phyloP scores from a whole-genome alignment of 2,797 vertebrate species.

The Otolemur crassicaudatus region DNA sequence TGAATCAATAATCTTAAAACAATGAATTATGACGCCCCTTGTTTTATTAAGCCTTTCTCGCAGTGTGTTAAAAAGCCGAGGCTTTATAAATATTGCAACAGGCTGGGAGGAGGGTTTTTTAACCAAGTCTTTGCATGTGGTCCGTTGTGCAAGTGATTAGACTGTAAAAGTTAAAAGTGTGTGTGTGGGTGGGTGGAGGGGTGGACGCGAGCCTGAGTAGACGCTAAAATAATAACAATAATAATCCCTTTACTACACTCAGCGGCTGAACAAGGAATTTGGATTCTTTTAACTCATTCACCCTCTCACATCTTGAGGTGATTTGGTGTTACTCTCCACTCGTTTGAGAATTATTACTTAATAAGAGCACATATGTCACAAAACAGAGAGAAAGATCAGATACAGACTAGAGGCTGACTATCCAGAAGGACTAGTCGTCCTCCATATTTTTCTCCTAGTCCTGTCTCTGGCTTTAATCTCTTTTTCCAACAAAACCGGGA shows the following conservation, averaged over 20 bases:
- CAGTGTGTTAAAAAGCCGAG: slow-evolving; percentile 79
- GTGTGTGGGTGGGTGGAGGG: background rate
- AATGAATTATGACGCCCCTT: slow-evolving; percentile 88
- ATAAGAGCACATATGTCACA: background rate
- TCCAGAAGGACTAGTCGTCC: background rate
- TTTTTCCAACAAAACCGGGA: background rate
- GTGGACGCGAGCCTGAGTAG: background rate
- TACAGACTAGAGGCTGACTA: background rate
- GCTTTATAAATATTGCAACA: slow-evolving; percentile 85
- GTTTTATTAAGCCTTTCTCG: slow-evolving; percentile 85
- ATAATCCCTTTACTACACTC: slow-evolving; percentile 59
- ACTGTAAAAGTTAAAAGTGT: slow-evolving; percentile 71
- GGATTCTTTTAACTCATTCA: slow-evolving; percentile 36
- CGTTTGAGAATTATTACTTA: slow-evolving; percentile 13
- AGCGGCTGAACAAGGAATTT: background rate
- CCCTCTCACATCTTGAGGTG: background rate
- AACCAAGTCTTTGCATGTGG: slow-evolving; percentile 79
- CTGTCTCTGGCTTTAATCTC: slow-evolving; percentile 31
- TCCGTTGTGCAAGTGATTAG: slow-evolving; percentile 79
- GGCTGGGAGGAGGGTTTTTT: slow-evolving; percentile 69
- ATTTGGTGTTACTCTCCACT: background rate
- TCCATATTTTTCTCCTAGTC: background rate
- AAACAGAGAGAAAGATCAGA: background rate
- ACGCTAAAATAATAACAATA: slow-evolving; percentile 57
- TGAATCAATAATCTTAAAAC: slow-evolving; percentile 87